Conservation (phyloP, 1,140 invertebrate species). For the Epicauta chinensis region DNA sequence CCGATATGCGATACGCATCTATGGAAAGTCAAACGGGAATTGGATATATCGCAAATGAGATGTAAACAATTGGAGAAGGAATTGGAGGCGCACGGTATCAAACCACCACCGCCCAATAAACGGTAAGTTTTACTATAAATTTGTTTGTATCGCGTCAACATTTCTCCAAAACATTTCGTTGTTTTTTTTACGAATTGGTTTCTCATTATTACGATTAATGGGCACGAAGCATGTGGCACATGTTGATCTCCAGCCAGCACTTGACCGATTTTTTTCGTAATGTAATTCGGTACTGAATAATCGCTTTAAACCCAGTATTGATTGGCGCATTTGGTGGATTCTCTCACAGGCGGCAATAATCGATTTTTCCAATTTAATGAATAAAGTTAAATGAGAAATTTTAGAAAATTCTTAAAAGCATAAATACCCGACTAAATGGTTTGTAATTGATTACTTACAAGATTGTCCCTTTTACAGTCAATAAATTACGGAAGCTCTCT, state of each 20-base stretch:
- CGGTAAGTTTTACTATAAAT: conserved; percentile 38
- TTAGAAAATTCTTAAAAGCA: too few species aligned
- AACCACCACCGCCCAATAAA: conserved; percentile 52
- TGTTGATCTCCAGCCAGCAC: not conserved
- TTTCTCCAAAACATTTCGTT: not conserved
- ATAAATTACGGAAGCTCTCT: too few species aligned
- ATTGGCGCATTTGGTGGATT: too few species aligned
- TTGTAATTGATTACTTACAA: too few species aligned
- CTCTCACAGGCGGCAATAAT: too few species aligned
- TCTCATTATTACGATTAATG: not conserved
- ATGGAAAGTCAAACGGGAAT: conserved; percentile 84
- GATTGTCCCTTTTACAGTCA: too few species aligned
- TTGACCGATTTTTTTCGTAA: conserved; percentile 9
- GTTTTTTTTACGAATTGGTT: not conserved
- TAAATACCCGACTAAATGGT: too few species aligned
- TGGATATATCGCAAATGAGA: conserved; percentile 75
- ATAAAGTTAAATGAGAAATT: too few species aligned
- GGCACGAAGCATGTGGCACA: not conserved
- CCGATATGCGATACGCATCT: conserved; percentile 76
- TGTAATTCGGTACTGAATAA: conserved; percentile 2
- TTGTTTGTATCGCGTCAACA: too few species aligned
- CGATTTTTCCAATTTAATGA: too few species aligned
- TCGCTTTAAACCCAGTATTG: conserved; percentile 1
- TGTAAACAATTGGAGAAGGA: conserved; percentile 80
- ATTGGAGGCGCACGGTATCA: conserved; percentile 72